These are phyloP conservation scores for Climacteris rufus DNA, from an alignment of 2,113 vertebrate species.

Conservation along the genomic window DNA sequence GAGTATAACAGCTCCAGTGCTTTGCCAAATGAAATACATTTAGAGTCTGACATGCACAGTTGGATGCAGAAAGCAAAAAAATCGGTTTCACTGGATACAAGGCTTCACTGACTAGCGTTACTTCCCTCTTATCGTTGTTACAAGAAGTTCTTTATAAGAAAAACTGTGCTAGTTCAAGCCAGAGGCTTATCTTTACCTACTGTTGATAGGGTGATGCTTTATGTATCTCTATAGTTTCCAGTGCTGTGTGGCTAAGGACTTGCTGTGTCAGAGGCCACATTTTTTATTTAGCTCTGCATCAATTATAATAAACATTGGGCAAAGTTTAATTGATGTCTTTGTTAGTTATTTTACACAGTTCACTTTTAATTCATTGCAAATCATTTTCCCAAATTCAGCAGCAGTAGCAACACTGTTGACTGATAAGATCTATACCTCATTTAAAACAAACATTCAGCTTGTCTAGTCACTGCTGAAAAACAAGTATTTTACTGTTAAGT, in stretches of 20 bases:
- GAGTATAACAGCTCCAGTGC: slow-evolving; percentile 21
- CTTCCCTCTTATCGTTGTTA: slow-evolving; percentile 17
- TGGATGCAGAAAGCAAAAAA: slow-evolving; percentile 49
- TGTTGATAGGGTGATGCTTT: background rate
- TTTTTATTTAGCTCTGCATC: background rate
- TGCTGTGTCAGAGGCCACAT: background rate
- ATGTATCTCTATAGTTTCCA: background rate
- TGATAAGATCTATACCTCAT: background rate
- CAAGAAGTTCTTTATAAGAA: slow-evolving; percentile 7
- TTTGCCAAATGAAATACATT: slow-evolving; percentile 65
- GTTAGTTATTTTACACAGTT: background rate
- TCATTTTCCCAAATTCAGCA: background rate
- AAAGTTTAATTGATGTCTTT: slow-evolving; percentile 1
- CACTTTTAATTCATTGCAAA: background rate
- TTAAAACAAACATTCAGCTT: background rate
- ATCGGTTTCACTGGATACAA: slow-evolving; percentile 36
- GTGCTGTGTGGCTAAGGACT: background rate
- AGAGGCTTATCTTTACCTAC: background rate
- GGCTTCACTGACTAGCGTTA: background rate
- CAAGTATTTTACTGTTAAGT: slow-evolving; percentile 19
- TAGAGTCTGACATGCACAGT: slow-evolving; percentile 59
- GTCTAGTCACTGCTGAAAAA: background rate
- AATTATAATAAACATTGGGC: background rate
- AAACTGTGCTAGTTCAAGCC: background rate
- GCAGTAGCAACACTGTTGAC: background rate